Evolutionary conservation across 2,797 vertebrate genomes (phyloP), one percentile per base, ranked within the genome.

Genomic region (Sebastes miniatus): DNA sequence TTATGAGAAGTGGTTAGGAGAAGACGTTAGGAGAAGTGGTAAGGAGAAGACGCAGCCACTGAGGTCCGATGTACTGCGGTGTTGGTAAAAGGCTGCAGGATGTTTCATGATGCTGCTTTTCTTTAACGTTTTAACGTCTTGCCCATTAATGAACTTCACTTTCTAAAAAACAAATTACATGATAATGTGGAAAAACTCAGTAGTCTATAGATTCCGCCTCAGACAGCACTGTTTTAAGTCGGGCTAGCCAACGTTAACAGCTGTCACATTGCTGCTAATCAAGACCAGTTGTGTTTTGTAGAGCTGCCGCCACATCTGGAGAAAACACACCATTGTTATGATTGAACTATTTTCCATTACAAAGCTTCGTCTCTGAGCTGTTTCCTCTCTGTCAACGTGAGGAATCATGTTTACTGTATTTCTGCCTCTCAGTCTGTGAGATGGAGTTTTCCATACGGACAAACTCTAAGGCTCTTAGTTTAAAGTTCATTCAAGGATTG

Each of bases 281-380:
- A 70, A 57, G 71, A 73, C 58, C 72, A 65, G 63, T 74, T 79
- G 76, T 79, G 75, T 83, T 76, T 69, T 57, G 39, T 56, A 31
- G 16, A 16, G 32, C 52, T 71, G 77, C 52, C 3, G 24, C 69
- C 58, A 13, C 69, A 83, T 79, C 77, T 87, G 84, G 72, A 82
- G 14, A 85, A 90, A 83, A 88, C 65, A 84, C 68, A 72, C 8
- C 50, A 34, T 72, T 87, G 70, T 88, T 83, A 81, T 84, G 77
- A 89, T 61, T 67, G 8, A 79, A 79, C 50, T 34, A 69, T 80
- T 87, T 91, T 83, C 85, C 84, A 84, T 85, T 59, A 80, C 79
- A 25, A 16, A 54, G 62, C 52, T 65, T 64, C 67, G 29, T 81
- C 61, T 80, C 59, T 39, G 52, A 79, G 32, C 22, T 22, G 77